phyloP scores from a whole-genome alignment of 2,888 invertebrate genomes.

The Boloria euphrosyne region DNA sequence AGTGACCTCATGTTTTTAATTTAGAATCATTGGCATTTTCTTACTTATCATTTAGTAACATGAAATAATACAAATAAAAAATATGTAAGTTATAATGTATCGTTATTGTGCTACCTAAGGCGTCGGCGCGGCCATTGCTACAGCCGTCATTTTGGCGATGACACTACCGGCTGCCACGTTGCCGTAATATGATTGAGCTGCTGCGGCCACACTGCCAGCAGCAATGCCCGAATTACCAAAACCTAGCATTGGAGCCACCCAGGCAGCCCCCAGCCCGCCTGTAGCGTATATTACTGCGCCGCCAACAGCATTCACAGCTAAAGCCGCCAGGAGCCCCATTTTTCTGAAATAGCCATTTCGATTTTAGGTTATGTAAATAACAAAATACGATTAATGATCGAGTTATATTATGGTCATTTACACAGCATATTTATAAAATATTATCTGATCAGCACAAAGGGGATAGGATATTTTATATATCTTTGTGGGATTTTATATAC shows the following conservation, averaged over 20 bases:
- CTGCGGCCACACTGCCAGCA: conserved; percentile 61
- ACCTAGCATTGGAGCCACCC: conserved; percentile 59
- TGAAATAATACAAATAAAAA: neutral
- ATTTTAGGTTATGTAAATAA: too few species aligned
- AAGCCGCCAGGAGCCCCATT: conserved; percentile 59
- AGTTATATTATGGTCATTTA: too few species aligned
- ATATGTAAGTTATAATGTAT: neutral
- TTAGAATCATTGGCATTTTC: too few species aligned
- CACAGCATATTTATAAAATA: neutral
- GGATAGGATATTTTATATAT: too few species aligned
- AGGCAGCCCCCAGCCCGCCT: conserved; percentile 56
- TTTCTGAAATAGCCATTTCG: neutral
- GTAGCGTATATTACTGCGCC: conserved; percentile 59
- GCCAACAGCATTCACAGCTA: conserved; percentile 56
- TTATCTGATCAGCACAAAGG: neutral
- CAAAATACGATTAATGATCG: neutral
- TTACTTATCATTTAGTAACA: too few species aligned
- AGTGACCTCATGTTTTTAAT: too few species aligned
- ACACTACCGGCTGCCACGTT: conserved; percentile 66
- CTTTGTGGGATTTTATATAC: too few species aligned
- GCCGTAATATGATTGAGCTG: conserved; percentile 65
- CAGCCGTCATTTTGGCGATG: conserved; percentile 60
- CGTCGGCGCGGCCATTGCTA: conserved; percentile 67
- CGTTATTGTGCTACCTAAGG: conserved; percentile 50
- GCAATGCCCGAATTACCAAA: conserved; percentile 60